phyloP scores from a whole-genome alignment of 2,797 vertebrate species.

The Hirundo rustica region DNA sequence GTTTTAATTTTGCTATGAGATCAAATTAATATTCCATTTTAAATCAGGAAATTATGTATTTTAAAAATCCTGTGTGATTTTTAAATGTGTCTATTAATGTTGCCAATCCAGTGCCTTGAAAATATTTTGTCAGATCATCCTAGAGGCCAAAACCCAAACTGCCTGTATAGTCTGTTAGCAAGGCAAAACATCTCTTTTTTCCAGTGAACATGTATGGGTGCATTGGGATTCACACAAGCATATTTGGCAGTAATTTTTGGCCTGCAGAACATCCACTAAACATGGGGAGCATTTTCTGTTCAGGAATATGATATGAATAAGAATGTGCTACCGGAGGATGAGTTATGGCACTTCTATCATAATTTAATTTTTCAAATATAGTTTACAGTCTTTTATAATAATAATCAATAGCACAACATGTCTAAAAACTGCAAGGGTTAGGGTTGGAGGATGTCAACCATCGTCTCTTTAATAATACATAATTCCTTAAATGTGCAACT shows the following conservation, averaged over 20 bases:
- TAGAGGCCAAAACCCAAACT: conserved; percentile 39
- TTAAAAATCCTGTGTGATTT: background rate
- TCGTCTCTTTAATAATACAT: conserved; percentile 28
- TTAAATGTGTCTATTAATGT: background rate
- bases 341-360: background rate
- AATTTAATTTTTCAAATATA: conserved; percentile 11
- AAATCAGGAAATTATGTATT: background rate
- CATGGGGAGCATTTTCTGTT: conserved; percentile 15
- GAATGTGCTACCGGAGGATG: background rate
- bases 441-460: background rate
- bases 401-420: background rate
- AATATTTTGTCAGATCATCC: background rate
- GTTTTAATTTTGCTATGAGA: background rate
- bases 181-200: conserved; percentile 55
- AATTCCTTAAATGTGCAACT: conserved; percentile 26
- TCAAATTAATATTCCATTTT: background rate
- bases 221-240: conserved; percentile 27
- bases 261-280: conserved; percentile 22
- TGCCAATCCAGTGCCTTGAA: background rate
- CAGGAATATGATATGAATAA: conserved; percentile 38
- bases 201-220: background rate
- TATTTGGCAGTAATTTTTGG: conserved; percentile 61
- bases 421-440: background rate
- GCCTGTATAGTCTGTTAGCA: conserved; percentile 10
- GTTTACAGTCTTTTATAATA: conserved; percentile 12